Conservation (phyloP, 2,888 invertebrate species). For the Mesochorus sp. region DNA sequence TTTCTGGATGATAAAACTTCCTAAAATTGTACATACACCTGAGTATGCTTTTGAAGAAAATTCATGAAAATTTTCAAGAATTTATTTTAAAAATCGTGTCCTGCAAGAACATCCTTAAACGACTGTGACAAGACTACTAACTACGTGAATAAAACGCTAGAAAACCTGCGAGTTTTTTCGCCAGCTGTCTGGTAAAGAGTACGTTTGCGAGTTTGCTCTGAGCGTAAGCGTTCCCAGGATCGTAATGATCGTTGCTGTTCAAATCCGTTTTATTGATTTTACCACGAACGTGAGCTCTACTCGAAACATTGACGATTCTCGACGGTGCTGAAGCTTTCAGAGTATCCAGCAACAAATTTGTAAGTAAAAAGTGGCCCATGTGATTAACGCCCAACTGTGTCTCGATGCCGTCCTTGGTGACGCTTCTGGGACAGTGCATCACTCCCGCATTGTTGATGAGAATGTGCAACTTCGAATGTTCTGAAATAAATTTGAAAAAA, state of each 20-base stretch:
- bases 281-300: conserved; percentile 87
- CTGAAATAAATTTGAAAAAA: conserved; percentile 83
- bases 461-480: conserved; percentile 87
- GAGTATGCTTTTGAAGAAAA: no score
- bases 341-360: conserved; percentile 87
- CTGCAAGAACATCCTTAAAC: no score
- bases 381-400: conserved; percentile 92
- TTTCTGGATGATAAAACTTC: no score
- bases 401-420: conserved; percentile 91
- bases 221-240: conserved; percentile 86
- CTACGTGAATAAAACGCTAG: no score
- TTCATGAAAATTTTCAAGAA: no score
- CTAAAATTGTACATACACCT: no score
- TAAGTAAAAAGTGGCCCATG: conserved; percentile 91
- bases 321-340: conserved; percentile 88
- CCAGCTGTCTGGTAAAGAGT: conserved; percentile 88
- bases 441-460: conserved; percentile 93
- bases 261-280: conserved; percentile 87
- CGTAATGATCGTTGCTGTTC: conserved; percentile 86
- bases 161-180: conserved; percentile 85
- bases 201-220: conserved; percentile 93
- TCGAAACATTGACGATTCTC: conserved; percentile 89
- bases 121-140: no score
- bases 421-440: conserved; percentile 87
- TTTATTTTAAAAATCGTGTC: no score